Percentiles rank a stretch among this genome's conserved stretches.
Evolutionary conservation across 2,113 vertebrate genomes (phyloP).

Genomic region (Malurus elegans): DNA sequence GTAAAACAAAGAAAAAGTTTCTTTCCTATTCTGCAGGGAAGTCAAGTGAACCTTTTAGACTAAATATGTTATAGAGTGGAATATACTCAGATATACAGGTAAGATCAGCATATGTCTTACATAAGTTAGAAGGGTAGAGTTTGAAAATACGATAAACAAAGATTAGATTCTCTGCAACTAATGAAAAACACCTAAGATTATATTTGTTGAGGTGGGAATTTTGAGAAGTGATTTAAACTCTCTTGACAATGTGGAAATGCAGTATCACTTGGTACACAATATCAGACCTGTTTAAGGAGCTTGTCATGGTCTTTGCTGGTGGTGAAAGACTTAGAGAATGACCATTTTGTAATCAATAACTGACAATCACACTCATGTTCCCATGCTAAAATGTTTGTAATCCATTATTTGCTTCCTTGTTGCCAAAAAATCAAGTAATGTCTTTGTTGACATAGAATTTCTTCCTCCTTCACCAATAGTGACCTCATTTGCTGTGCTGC

Average conservation of each 20-base stretch:
- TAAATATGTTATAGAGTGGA: neutral
- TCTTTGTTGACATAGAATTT: neutral
- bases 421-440: neutral
- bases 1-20: neutral
- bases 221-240: neutral
- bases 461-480: neutral
- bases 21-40: neutral
- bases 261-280: neutral
- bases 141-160: neutral
- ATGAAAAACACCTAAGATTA: neutral
- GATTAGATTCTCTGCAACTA: neutral
- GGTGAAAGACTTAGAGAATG: neutral
- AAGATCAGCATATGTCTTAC: neutral
- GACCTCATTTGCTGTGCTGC: neutral
- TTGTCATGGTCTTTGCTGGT: neutral
- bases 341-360: neutral
- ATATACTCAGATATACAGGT: neutral
- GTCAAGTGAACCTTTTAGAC: neutral
- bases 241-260: neutral
- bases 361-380: neutral
- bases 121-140: neutral
- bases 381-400: neutral
- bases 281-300: neutral
- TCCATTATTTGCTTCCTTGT: neutral
- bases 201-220: neutral